Percentiles rank a stretch among this genome's conserved stretches.
These are phyloP conservation scores for Frieseomelitta varia DNA, from an alignment of 1,140 invertebrate genomes.

Conservation along the genomic window DNA sequence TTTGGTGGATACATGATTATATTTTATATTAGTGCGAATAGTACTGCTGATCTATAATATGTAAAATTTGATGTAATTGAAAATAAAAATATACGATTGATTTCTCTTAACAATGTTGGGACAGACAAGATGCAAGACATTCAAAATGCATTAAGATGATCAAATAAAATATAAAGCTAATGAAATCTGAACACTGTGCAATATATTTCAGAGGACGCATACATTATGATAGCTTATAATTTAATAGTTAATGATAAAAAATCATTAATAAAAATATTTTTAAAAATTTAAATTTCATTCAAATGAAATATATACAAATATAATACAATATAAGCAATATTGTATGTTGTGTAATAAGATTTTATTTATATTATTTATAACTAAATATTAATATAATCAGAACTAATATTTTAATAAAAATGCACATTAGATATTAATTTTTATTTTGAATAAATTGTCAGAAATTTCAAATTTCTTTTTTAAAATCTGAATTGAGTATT, in stretches of 20 bases:
- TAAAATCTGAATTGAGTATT: background rate
- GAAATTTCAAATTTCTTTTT: background rate
- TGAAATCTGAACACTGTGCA: constrained; percentile 51
- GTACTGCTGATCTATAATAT: constrained; percentile 13
- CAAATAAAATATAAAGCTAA: constrained; percentile 59
- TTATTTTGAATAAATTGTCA: background rate
- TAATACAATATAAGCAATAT: constrained; percentile 36
- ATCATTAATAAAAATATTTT: constrained; percentile 27
- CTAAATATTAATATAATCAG: background rate
- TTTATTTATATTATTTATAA: background rate
- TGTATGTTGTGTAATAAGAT: background rate
- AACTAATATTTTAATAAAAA: background rate
- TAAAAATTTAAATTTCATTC: background rate
- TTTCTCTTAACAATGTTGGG: constrained; percentile 17
- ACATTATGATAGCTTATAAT: constrained; percentile 32
- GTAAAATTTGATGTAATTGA: background rate
- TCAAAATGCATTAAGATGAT: constrained; percentile 61
- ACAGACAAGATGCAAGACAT: constrained; percentile 66
- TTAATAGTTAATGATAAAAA: constrained; percentile 40
- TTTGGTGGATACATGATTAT: background rate
- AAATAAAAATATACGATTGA: constrained; percentile 27
- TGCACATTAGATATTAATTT: background rate
- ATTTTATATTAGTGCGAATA: constrained; percentile 7
- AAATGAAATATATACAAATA: constrained; percentile 37
- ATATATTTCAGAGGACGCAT: constrained; percentile 40